These are phyloP conservation scores for Rhinichthys klamathensis DNA, from an alignment of 2,113 vertebrate genomes.

Conservation along the genomic window DNA sequence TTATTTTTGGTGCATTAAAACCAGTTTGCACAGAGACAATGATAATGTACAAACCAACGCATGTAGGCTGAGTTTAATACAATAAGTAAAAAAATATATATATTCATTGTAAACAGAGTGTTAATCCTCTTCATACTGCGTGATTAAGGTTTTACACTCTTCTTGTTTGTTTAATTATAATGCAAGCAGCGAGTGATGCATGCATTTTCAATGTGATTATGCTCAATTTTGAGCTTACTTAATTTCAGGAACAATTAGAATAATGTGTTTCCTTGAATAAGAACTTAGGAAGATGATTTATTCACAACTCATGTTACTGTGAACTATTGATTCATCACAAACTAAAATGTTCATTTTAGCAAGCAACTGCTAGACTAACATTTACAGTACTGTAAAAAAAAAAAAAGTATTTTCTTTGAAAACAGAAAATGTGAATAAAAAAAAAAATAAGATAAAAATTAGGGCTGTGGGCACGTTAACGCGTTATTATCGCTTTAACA, in stretches of 20 bases:
- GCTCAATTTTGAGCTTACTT: not conserved
- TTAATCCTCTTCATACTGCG: not conserved
- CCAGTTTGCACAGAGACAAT: not conserved
- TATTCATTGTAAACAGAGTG: not conserved
- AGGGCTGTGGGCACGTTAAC: no score
- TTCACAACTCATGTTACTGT: not conserved
- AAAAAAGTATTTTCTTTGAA: not conserved
- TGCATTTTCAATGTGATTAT: not conserved
- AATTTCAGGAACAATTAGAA: not conserved
- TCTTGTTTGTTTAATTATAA: not conserved
- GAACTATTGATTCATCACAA: not conserved
- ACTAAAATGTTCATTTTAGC: not conserved
- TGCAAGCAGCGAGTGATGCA: not conserved
- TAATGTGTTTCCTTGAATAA: not conserved
- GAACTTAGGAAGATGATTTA: not conserved
- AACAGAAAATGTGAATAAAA: not conserved
- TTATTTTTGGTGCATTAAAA: conserved; percentile 13
- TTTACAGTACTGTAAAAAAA: not conserved
- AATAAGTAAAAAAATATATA: not conserved
- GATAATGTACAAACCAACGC: not conserved
- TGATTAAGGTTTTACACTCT: conserved; percentile 6
- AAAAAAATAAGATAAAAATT: not conserved
- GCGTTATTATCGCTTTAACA: no score
- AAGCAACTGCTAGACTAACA: not conserved
- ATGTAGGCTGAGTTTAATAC: not conserved